A percentile compares a stretch with the other conserved stretches of the same genome.
These are phyloP conservation scores for Drosophila ercepeae DNA, from an alignment of 1,140 invertebrate genomes.

Conservation along the genomic window DNA sequence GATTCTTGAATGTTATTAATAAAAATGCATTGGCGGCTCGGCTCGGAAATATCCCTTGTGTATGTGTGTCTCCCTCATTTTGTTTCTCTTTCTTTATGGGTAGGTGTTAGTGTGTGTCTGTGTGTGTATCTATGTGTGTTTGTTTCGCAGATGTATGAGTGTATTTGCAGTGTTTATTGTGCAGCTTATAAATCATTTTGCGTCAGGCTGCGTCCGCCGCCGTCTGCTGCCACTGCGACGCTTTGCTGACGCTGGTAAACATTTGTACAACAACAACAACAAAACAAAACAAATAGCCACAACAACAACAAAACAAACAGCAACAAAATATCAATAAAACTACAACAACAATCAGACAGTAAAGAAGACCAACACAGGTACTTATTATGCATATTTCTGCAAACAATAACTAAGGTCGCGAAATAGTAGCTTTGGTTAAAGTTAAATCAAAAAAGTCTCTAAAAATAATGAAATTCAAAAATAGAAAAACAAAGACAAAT, in stretches of 20 bases:
- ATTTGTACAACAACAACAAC: constrained; percentile 36
- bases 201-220: constrained; percentile 61
- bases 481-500: not conserved
- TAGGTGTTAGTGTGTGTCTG: constrained; percentile 12
- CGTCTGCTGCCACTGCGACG: constrained; percentile 65
- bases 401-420: constrained; percentile 1
- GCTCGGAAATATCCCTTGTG: constrained; percentile 21
- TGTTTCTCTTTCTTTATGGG: not conserved
- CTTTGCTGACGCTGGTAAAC: constrained; percentile 77
- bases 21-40: constrained; percentile 55
- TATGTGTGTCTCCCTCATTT: constrained; percentile 2
- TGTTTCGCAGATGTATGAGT: no score
- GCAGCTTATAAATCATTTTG: constrained; percentile 72
- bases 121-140: no score
- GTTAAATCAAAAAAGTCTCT: no score
- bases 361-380: constrained; percentile 16
- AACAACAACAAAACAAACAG: not conserved
- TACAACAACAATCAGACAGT: not conserved
- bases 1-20: constrained; percentile 43
- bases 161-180: constrained; percentile 45
- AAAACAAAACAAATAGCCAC: no score
- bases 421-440: not conserved
- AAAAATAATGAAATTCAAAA: no score
- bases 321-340: constrained; percentile 8
- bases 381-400: not conserved